phyloP scores from a whole-genome alignment of 1,140 invertebrate genomes.

The Platyscapa corneri region DNA sequence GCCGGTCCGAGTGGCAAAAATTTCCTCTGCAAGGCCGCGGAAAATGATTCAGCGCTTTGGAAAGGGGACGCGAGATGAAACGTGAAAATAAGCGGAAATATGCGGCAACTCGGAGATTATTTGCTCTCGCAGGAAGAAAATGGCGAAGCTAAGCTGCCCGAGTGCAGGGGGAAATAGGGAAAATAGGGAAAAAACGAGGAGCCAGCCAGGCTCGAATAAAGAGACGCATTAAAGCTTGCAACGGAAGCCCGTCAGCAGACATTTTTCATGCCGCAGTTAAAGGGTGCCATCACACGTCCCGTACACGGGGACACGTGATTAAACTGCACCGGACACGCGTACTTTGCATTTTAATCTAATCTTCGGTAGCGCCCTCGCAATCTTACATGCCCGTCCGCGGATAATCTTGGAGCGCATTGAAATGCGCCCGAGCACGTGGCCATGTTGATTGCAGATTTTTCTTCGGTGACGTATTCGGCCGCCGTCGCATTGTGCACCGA shows the following conservation, averaged over 20 bases:
- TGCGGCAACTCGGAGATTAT: too few relatives aligned
- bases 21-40: too few relatives aligned
- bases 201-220: not conserved
- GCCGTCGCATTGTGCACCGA: not conserved
- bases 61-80: too few relatives aligned
- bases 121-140: too few relatives aligned
- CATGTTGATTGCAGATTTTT: not conserved
- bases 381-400: not conserved
- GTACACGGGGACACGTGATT: not conserved
- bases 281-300: not conserved
- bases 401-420: constrained; percentile 10
- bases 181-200: not conserved
- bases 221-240: not conserved
- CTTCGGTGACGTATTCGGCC: not conserved
- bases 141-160: too few relatives aligned
- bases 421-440: constrained; percentile 9
- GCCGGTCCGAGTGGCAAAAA: too few relatives aligned
- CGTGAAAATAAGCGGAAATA: too few relatives aligned
- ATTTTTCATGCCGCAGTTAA: not conserved
- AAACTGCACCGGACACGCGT: constrained; percentile 31
- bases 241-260: not conserved
- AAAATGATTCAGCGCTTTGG: too few relatives aligned
- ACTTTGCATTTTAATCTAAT: constrained; percentile 49
- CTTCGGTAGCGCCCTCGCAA: not conserved
- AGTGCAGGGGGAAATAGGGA: too few relatives aligned